Conservation (phyloP, 1,140 invertebrate species). For the Drosophila persimilis region DNA sequence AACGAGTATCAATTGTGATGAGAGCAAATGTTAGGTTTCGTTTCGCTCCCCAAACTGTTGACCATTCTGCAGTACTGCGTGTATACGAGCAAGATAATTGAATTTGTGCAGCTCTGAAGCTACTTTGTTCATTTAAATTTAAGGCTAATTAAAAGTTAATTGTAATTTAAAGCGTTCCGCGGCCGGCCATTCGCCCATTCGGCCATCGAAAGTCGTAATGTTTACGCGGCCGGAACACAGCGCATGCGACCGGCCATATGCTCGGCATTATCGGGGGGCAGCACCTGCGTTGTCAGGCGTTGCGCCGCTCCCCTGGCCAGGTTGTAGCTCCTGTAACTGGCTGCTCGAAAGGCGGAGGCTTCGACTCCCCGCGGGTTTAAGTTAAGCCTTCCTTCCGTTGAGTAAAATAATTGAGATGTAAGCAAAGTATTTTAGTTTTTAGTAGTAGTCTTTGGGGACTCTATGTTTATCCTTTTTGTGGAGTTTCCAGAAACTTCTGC, state of each 20-base stretch:
- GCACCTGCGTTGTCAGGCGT: too few relatives aligned
- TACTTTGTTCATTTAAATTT: constrained; percentile 46
- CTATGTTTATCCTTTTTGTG: too few relatives aligned
- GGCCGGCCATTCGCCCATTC: constrained; percentile 33
- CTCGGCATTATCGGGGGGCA: constrained; percentile 25
- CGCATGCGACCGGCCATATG: constrained; percentile 66
- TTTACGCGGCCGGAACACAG: constrained; percentile 12
- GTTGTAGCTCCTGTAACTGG: constrained; percentile 27
- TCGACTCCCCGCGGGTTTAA: too few relatives aligned
- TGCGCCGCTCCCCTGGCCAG: constrained; percentile 27
- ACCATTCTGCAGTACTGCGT: constrained; percentile 14
- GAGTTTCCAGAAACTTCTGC: too few relatives aligned
- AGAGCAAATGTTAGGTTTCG: constrained; percentile 39
- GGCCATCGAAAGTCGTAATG: constrained; percentile 39
- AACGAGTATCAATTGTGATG: constrained; percentile 51
- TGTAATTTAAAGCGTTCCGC: constrained; percentile 59
- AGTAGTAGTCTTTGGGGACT: constrained; percentile 1
- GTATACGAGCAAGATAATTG: constrained; percentile 53
- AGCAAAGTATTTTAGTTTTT: constrained; percentile 25
- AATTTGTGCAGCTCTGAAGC: constrained; percentile 38
- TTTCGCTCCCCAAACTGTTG: constrained; percentile 14
- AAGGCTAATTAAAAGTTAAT: constrained; percentile 72
- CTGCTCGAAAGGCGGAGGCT: constrained; percentile 3
- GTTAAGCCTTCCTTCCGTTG: constrained; percentile 23
- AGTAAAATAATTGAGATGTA: constrained; percentile 37